phyloP scores from a whole-genome alignment of 2,797 vertebrate genomes.

The Eutrigla gurnardus region DNA sequence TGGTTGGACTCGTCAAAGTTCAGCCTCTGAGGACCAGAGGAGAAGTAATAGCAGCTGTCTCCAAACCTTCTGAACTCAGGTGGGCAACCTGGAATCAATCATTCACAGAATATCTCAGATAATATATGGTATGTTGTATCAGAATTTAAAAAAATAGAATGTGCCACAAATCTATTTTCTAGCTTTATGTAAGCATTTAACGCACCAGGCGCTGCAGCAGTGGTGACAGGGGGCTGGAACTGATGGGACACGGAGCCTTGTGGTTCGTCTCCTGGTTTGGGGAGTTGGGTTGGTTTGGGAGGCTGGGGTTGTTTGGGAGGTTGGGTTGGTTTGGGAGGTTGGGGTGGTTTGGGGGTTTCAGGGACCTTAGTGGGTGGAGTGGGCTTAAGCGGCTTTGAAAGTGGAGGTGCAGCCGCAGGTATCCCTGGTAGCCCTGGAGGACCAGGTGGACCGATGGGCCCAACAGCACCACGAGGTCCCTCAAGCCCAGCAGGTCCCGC shows the following conservation, averaged over 20 bases:
- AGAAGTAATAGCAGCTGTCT: constrained; percentile 95
- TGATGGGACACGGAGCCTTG: constrained; percentile 82
- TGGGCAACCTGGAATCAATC: constrained; percentile 87
- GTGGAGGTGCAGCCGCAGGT: constrained; percentile 56
- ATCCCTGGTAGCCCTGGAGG: constrained; percentile 88
- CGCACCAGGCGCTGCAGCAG: constrained; percentile 73
- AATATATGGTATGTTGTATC: neutral
- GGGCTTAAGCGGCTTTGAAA: constrained; percentile 33
- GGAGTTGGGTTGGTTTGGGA: neutral
- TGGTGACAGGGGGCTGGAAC: constrained; percentile 71
- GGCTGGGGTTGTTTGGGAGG: constrained; percentile 40
- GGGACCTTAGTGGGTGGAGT: constrained; percentile 44
- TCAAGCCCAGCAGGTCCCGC: constrained; percentile 88
- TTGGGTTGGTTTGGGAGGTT: constrained; percentile 10
- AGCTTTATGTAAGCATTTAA: neutral
- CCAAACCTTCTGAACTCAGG: constrained; percentile 89
- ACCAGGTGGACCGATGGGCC: constrained; percentile 90
- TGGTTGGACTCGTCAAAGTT: constrained; percentile 89
- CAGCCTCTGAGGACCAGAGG: constrained; percentile 83
- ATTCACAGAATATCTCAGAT: constrained; percentile 18
- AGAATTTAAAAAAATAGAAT: neutral
- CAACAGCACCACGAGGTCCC: constrained; percentile 88
- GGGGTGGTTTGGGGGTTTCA: constrained; percentile 46
- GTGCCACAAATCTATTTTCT: neutral
- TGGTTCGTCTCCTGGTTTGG: constrained; percentile 67